Conservation (phyloP, 2,888 invertebrate species). For the Stenodera caucasica region DNA sequence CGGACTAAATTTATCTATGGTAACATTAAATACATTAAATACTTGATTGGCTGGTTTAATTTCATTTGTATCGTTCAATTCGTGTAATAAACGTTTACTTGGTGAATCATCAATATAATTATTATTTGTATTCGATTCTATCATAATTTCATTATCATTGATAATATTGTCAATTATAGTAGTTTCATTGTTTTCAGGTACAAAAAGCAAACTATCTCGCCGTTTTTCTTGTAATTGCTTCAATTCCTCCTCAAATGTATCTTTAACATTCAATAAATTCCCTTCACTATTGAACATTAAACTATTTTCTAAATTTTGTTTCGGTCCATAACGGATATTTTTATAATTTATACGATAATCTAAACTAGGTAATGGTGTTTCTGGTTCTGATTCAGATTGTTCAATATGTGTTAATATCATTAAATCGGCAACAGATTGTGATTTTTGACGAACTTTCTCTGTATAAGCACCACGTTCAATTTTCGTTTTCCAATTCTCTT, state of each 20-base stretch:
- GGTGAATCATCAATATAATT: slow-evolving; percentile 31
- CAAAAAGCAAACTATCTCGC: slow-evolving; percentile 54
- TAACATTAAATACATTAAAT: slow-evolving; percentile 54
- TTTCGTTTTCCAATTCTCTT: slow-evolving; percentile 64
- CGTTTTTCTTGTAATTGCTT: slow-evolving; percentile 57
- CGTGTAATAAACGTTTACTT: slow-evolving; percentile 44
- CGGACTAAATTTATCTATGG: slow-evolving; percentile 47
- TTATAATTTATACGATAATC: slow-evolving; percentile 50
- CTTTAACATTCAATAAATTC: slow-evolving; percentile 59
- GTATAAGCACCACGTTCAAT: slow-evolving; percentile 63
- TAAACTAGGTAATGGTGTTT: slow-evolving; percentile 55
- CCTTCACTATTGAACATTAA: slow-evolving; percentile 61
- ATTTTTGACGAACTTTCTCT: slow-evolving; percentile 67
- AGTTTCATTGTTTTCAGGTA: slow-evolving; percentile 51
- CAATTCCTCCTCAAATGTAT: slow-evolving; percentile 61
- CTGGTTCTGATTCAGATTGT: slow-evolving; percentile 63
- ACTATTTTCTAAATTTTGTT: slow-evolving; percentile 49
- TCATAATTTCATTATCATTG: slow-evolving; percentile 20
- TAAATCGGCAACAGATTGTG: slow-evolving; percentile 67
- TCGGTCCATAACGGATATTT: slow-evolving; percentile 53
- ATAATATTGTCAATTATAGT: slow-evolving; percentile 27
- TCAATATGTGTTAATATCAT: slow-evolving; percentile 71
- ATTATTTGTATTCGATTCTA: background rate
- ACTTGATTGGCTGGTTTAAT: slow-evolving; percentile 51
- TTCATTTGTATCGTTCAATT: slow-evolving; percentile 48